Evolutionary conservation across 2,888 invertebrate species (phyloP), one percentile per base, ranked within the genome.

Genomic region (Acleris holmiana): DNA sequence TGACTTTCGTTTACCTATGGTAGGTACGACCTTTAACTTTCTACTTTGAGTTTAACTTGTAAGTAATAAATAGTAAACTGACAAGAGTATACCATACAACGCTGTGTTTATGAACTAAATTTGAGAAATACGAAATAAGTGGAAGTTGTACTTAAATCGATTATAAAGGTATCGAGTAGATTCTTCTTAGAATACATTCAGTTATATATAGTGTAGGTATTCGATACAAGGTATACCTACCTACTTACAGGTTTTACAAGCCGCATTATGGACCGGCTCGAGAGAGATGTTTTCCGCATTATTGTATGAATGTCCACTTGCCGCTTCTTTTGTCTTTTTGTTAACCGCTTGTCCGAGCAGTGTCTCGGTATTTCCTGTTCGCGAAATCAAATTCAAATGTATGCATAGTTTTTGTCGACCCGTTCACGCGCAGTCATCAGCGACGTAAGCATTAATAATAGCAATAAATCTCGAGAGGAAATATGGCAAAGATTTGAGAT

Each of bases 381-480:
- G 83, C 80, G 69, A 86, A 88, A 88, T 86, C 82, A 82, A 82
- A 91, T 90, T 89, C 84, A 88, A 91, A 90, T 90, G 71, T 89
- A 90, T 91, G 85, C 90, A 87, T 86, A 84, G 82, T 89, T 88
- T 89, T 90, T 89, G 87, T 84, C 81, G 84, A 85, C 82, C 78
- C 79, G 79, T 80, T 79, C 82, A 80, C 79, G 76, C 70, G 65
- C 68, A 72, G 69, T 50, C 59, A 66, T 61, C 58, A 66, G 63
- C 69, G 55, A 59, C 66, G 62, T 66, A 46, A 61, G 58, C 58
- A 56, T 46, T 56, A 60, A 53, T 62, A 67, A 53, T 68, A 66
- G 40, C 10, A 53, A 29, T 54, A 18, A 17, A 61, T 29, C 10
- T 41, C 40, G 41, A 10, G 46, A n/a, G 35, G 13, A 35, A 35